A percentile compares a stretch with the other conserved stretches of the same genome.
Conservation (phyloP, 2,113 vertebrate species). For the Lonchura striata region DNA sequence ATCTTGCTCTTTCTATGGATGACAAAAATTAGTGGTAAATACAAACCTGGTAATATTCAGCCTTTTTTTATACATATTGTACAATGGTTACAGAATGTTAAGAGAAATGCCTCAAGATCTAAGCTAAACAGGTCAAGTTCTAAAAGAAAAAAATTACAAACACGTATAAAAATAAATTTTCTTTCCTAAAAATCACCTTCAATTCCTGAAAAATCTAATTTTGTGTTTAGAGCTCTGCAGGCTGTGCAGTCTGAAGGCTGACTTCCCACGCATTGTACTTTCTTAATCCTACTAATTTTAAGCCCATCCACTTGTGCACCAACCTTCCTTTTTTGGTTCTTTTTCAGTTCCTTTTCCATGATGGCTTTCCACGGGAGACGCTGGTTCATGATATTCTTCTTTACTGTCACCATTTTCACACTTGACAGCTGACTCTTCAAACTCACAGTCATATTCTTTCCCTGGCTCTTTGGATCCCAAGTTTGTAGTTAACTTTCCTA, state of each 20-base stretch:
- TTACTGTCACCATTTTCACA: constrained; percentile 26
- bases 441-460: constrained; percentile 62
- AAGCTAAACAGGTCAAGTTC: not conserved
- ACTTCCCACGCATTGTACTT: not conserved
- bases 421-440: constrained; percentile 50
- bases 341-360: constrained; percentile 62
- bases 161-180: not conserved
- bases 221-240: not conserved
- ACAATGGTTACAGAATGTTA: not conserved
- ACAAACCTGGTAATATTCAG: not conserved
- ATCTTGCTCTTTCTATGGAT: not conserved
- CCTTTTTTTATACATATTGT: not conserved
- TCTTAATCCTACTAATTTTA: not conserved
- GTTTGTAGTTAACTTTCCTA: constrained; percentile 83
- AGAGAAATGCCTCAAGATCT: not conserved
- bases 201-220: not conserved
- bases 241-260: not conserved
- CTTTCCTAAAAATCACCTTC: not conserved
- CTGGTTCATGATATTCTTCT: constrained; percentile 16
- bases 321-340: constrained; percentile 71
- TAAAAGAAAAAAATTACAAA: not conserved
- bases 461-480: constrained; percentile 67
- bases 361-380: constrained; percentile 8
- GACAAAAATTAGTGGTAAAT: not conserved
- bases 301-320: constrained; percentile 37